These are phyloP conservation scores for Festucalex cinctus DNA, from an alignment of 2,113 vertebrate genomes.

Conservation along the genomic window DNA sequence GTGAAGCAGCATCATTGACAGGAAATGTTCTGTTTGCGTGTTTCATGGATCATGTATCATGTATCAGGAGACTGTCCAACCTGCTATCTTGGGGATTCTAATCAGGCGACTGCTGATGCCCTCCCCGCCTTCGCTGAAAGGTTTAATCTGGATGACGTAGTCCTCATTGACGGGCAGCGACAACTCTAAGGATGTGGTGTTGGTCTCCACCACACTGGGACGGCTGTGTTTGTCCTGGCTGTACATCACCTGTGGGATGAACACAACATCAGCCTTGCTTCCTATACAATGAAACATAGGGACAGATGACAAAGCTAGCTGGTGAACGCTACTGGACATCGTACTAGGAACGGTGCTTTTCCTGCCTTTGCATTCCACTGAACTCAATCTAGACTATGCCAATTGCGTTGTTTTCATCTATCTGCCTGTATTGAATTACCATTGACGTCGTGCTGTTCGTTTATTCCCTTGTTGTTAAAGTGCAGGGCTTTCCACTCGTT, in stretches of 20 bases:
- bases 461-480: background rate
- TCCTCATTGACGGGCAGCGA: conserved; percentile 88
- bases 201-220: conserved; percentile 88
- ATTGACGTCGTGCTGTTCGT: background rate
- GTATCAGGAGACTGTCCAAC: conserved; percentile 35
- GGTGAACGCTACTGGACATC: background rate
- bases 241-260: conserved; percentile 82
- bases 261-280: background rate
- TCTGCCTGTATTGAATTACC: background rate
- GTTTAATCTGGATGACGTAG: conserved; percentile 91
- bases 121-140: conserved; percentile 92
- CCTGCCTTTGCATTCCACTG: background rate
- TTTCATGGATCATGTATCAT: background rate
- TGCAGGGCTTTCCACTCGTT: conserved; percentile 21
- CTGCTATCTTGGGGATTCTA: conserved; percentile 84
- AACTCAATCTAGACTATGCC: background rate
- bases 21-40: background rate
- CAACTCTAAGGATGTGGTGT: conserved; percentile 90
- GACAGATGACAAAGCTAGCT: background rate
- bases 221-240: conserved; percentile 86
- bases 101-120: conserved; percentile 91
- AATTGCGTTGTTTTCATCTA: background rate
- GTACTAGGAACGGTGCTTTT: background rate
- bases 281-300: background rate
- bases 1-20: background rate